Conservation (phyloP, 2,888 invertebrate species). For the Atherix ibis region DNA sequence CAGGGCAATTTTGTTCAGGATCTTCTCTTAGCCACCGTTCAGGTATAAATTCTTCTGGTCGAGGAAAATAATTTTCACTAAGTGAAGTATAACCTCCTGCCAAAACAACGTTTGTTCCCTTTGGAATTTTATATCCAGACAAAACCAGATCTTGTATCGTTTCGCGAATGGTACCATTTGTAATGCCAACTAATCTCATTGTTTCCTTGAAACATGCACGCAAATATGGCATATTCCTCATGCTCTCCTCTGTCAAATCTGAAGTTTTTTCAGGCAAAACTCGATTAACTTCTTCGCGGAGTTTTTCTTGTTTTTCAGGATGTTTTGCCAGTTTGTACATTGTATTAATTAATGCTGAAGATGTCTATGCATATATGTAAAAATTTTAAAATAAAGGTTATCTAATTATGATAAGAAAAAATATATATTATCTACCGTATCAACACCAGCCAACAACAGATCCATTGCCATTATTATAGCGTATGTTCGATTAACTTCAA, state of each 20-base stretch:
- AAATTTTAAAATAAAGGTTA: background rate
- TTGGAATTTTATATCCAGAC: conserved; percentile 43
- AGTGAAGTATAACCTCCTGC: conserved; percentile 50
- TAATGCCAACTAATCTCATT: conserved; percentile 41
- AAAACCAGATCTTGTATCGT: conserved; percentile 40
- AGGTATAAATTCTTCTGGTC: conserved; percentile 36
- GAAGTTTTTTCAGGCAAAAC: conserved; percentile 27
- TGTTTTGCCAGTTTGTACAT: conserved; percentile 47
- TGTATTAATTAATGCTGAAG: conserved; percentile 32
- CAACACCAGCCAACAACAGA: conserved; percentile 16
- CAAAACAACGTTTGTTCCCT: conserved; percentile 53
- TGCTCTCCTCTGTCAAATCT: conserved; percentile 27
- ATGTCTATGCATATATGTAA: conserved; percentile 25
- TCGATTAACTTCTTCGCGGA: conserved; percentile 40
- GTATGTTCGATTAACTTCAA: conserved; percentile 21
- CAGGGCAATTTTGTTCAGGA: conserved; percentile 15
- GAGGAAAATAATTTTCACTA: conserved; percentile 43
- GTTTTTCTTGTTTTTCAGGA: conserved; percentile 44
- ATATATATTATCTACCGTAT: conserved; percentile 13
- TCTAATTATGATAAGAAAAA: conserved; percentile 1
- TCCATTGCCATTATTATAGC: conserved; percentile 18
- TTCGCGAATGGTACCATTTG: conserved; percentile 38
- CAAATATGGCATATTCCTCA: conserved; percentile 39
- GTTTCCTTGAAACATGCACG: conserved; percentile 57
- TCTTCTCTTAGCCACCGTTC: conserved; percentile 48